Evolutionary conservation across 2,113 vertebrate species (phyloP), one percentile per base, ranked within the genome.

Genomic region (Sylvietta virens): DNA sequence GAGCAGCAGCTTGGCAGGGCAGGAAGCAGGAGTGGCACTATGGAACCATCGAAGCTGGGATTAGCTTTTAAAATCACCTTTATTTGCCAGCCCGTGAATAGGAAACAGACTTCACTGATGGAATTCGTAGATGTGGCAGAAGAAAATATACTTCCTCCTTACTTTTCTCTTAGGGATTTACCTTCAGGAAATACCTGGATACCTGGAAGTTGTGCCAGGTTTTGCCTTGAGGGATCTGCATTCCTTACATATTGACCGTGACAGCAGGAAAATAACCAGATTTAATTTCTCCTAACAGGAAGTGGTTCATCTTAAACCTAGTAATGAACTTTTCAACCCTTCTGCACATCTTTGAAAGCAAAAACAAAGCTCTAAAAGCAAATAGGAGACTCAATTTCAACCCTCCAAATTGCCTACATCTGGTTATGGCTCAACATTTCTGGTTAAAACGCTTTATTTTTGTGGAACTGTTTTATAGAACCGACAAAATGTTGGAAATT

Each of bases 371-470:
- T 90, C 66, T 60, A 94, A 96, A 96, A 96, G 39, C 83, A 92
- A 97, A 90, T 78, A 82, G 95, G 70, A 96, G 87, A 91, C 64
- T 70, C 58, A 53, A 88, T 81, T 88, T 1, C 33, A 96, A 96
- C 84, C 15, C 89, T 90, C 96, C 65, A 88, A 84, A 94, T 57
- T 92, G 97, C 91, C 92, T 88, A 88, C 97, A 97, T 95, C 97
- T 97, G 97, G 92, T 94, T 92, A 94, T 88, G 82, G 86, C 95
- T 97, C 87, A 92, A 92, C 62, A 72, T 92, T 96, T 89, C 94
- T 97, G 94, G 96, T 93, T 91, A 92, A 96, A 97, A 95, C 50
- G 85, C 94, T 97, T 95, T 94, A 93, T 96, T 96, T 97, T 86
- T 88, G 81, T 90, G 89, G 74, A 96, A 91, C 82, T 66, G 30